Conservation (phyloP, 2,888 invertebrate genomes). For the Beris morrisii region DNA sequence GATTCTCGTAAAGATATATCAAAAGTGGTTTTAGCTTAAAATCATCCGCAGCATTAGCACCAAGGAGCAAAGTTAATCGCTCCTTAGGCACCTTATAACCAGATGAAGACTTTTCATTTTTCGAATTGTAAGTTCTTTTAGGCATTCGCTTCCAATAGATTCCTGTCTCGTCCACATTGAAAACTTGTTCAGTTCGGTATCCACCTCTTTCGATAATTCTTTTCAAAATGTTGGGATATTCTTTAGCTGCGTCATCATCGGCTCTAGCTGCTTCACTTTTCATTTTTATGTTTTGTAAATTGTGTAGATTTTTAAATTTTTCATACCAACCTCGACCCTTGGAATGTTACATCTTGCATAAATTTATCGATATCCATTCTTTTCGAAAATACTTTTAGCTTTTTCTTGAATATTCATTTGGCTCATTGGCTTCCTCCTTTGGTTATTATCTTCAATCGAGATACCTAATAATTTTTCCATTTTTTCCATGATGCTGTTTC, state of each 20-base stretch:
- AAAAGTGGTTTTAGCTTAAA: conserved; percentile 35
- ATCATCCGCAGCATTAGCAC: too few species aligned
- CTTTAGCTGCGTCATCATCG: conserved; percentile 37
- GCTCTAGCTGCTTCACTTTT: conserved; percentile 40
- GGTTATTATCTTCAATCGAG: conserved; percentile 37
- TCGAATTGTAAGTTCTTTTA: too few species aligned
- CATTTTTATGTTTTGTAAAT: conserved; percentile 41
- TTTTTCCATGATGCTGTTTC: conserved; percentile 28
- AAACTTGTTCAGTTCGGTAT: conserved; percentile 42
- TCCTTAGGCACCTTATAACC: conserved; percentile 44
- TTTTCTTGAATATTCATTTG: conserved; percentile 42
- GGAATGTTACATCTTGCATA: too few species aligned
- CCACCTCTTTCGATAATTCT: conserved; percentile 40
- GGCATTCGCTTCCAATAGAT: conserved; percentile 41
- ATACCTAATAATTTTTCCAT: conserved; percentile 40
- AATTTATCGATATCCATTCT: too few species aligned
- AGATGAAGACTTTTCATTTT: conserved; percentile 37
- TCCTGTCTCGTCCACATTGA: conserved; percentile 42
- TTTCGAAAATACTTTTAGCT: conserved; percentile 42
- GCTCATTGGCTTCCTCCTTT: conserved; percentile 39
- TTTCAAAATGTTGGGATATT: conserved; percentile 35
- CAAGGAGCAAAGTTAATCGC: conserved; percentile 42
- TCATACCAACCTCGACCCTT: too few species aligned
- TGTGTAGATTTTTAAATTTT: too few species aligned
- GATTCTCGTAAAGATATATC: conserved; percentile 43